Base-by-base conservation (phyloP, 2,888 invertebrate species). In the Dryadula phaetusa region DNA sequence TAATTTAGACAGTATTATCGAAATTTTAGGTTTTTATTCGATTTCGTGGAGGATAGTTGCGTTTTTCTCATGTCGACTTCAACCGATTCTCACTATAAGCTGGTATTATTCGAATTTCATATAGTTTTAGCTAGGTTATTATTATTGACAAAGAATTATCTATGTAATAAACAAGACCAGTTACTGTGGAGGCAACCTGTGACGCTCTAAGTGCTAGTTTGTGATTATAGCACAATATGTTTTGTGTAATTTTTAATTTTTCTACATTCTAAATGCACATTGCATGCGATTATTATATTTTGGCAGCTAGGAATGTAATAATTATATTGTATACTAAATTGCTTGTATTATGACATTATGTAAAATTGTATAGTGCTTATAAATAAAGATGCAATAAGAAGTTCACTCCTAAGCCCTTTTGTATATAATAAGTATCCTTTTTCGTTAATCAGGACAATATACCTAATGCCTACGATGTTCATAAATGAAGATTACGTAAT, bases 331-430 rank as follows among this genome's bases (percentile, higher is more conserved):
- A 77, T 79, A 82, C 75, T 74, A 77, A 81, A 74, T 76, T 82
- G 85, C 88, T 87, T 85, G 79, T 82, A 81, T 82, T 83, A 82
- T 81, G 79, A 82, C 75, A 82, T 76, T 76, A 83, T 87, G 86
- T 89, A 88, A 86, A 88, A 82, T 85, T 90, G 90, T 91, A 90
- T 88, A 92, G 85, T 86, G 88, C 90, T 90, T 87, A 86, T 86
- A 86, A 86, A 85, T 87, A 86, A 81, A 52, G 16, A 79, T 76
- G 76, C 77, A 77, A 77, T 78, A 79, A 80, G 61, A 77, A 79
- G 82, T 82, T 81, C 80, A 75, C 76, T 75, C 75, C 76, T 79
- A 75, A 80, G 80, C 79, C 83, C 82, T 86, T n/a, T 81, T 90
- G 88, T 91, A 91, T 82, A 91, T 88, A 88, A 81, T 75, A 84